Evolutionary conservation across 2,888 invertebrate genomes (phyloP), one percentile per base, ranked within the genome.

Genomic region (Apodemia mormo): DNA sequence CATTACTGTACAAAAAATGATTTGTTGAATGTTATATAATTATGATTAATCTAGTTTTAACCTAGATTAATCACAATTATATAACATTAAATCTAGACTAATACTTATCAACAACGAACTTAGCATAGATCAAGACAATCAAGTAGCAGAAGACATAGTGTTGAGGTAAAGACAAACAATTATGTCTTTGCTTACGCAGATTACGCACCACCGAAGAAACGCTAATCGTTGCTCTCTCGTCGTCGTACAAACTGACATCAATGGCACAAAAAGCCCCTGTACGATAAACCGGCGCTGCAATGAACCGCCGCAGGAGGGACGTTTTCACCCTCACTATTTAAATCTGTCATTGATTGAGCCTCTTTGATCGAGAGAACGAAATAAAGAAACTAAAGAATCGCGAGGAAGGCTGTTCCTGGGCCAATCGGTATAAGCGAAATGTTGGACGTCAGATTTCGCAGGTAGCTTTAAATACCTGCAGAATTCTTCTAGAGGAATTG

Each of bases 141-240:
- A 49, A 49, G 49, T 49, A 49, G 49, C 7, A 49, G 49, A 49
- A 49, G 1, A 49, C 49, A 49, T 49, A 70, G 61, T 70, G 49
- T 66, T 68, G 22, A 40, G 71, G 68, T 29, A 66, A 68, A 61
- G 37, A 68, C 65, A 71, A 70, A 70, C 70, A 70, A 61, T 70
- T 64, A 58, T 52, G 12, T 14, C 61, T 70, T 49, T 49, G 49
- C 10, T 49, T 49, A 49, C 14, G 49, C 49, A 49, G 9, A 49
- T 49, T 9, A 49, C 70, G 66, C 52, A 68, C 67, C 30, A 71
- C 71, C 29, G 67, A 69, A 22, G 58, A 61, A 67, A 71, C 69
- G 64, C 56, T 66, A 65, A 68, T 67, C 56, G 71, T 71, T 67
- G 54, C 66, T 54, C 65, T 71, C 52, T 71, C 67, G 66, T 71